Conservation (phyloP, 2,888 invertebrate species). For the Helobdella robusta region DNA sequence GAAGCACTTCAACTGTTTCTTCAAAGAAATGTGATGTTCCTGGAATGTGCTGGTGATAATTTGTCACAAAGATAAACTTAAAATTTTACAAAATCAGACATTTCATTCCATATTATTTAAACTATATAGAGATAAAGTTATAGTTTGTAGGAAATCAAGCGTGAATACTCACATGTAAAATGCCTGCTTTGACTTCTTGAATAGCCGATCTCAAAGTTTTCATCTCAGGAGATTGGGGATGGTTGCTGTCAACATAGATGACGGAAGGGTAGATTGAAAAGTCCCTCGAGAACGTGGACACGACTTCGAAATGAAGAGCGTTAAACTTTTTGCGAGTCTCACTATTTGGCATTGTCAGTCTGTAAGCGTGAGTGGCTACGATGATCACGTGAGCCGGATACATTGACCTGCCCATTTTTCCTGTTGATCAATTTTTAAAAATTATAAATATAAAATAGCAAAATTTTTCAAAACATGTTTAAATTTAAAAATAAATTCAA, state of each 20-base stretch:
- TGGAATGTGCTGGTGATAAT: slow-evolving; percentile 49
- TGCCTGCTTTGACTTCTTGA: slow-evolving; percentile 52
- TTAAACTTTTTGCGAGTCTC: slow-evolving; percentile 41
- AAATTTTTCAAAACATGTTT: neutral
- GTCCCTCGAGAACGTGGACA: slow-evolving; percentile 51
- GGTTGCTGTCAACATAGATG: slow-evolving; percentile 58
- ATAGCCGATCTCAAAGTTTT: slow-evolving; percentile 57
- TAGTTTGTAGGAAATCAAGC: neutral
- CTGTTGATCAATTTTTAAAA: slow-evolving; percentile 42
- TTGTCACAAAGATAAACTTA: neutral
- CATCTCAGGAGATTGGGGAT: slow-evolving; percentile 58
- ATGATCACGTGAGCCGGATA: slow-evolving; percentile 54
- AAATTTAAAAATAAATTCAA: neutral
- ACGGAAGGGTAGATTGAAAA: slow-evolving; percentile 56
- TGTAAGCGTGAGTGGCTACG: slow-evolving; percentile 60
- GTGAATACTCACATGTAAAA: slow-evolving; percentile 52
- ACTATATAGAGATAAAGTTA: neutral
- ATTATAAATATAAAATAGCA: slow-evolving; percentile 2
- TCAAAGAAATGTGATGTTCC: slow-evolving; percentile 58
- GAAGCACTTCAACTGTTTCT: slow-evolving; percentile 50
- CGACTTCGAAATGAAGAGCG: slow-evolving; percentile 12
- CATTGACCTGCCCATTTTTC: slow-evolving; percentile 55
- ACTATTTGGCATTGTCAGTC: slow-evolving; percentile 32
- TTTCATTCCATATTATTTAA: neutral
- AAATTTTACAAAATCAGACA: no score